These are phyloP conservation scores for Paramormyrops kingsleyae DNA, from an alignment of 2,113 vertebrate species.

Conservation along the genomic window DNA sequence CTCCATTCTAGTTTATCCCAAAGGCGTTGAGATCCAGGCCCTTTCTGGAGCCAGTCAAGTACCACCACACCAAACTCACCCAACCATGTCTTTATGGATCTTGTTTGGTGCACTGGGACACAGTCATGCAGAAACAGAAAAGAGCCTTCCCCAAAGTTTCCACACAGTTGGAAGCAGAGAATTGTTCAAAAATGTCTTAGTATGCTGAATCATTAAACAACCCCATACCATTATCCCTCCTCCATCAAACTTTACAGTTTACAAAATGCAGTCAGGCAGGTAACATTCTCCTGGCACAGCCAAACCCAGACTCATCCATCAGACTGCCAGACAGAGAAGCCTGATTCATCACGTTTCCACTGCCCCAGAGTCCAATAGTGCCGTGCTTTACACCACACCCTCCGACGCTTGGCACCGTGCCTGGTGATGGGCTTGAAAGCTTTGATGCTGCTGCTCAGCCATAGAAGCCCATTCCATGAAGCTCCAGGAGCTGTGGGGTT, in stretches of 20 bases:
- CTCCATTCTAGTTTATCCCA: not conserved
- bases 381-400: not conserved
- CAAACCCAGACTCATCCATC: not conserved
- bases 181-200: not conserved
- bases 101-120: not conserved
- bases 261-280: not conserved
- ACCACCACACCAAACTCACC: not conserved
- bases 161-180: not conserved
- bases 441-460: not conserved
- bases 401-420: not conserved
- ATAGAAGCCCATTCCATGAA: not conserved
- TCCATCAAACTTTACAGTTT: not conserved
- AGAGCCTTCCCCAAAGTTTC: not conserved
- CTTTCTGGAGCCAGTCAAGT: not conserved
- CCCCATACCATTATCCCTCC: not conserved
- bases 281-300: not conserved
- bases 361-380: not conserved
- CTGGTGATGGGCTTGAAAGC: not conserved
- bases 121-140: not conserved
- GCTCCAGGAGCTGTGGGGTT: not conserved
- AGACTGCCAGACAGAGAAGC: not conserved
- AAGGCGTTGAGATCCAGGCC: not conserved
- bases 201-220: not conserved
- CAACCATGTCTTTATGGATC: not conserved
- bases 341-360: not conserved